Conservation (phyloP, 2,888 invertebrate species). For the Mesochorus sp. region DNA sequence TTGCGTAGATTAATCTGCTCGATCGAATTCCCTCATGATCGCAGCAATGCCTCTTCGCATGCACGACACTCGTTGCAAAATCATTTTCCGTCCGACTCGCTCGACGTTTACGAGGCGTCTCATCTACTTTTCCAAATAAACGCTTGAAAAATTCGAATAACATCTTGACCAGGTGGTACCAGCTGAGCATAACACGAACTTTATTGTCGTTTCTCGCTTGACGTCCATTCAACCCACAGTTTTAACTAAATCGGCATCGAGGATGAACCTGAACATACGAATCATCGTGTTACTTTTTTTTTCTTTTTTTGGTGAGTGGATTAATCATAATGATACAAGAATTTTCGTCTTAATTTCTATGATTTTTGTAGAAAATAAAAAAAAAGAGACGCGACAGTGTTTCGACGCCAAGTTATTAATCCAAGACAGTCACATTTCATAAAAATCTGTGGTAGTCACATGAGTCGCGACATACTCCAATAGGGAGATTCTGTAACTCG, state of each 20-base stretch:
- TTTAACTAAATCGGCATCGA: background rate
- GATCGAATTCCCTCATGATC: slow-evolving; percentile 20
- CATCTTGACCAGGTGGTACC: slow-evolving; percentile 57
- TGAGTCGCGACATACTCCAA: too few species aligned
- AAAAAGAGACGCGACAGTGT: too few species aligned
- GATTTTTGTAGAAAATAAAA: too few species aligned
- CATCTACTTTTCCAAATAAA: slow-evolving; percentile 72
- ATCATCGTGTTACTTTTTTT: too few species aligned
- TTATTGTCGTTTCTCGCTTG: background rate
- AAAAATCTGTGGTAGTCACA: too few species aligned
- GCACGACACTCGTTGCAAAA: slow-evolving; percentile 56
- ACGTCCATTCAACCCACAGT: slow-evolving; percentile 56
- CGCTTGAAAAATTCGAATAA: slow-evolving; percentile 73
- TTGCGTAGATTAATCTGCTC: slow-evolving; percentile 40
- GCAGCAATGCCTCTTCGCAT: slow-evolving; percentile 69
- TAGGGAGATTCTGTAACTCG: too few species aligned
- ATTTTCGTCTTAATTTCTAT: too few species aligned
- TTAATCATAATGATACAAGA: background rate
- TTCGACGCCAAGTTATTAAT: too few species aligned
- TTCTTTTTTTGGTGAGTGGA: background rate
- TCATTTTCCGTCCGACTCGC: slow-evolving; percentile 61
- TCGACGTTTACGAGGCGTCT: slow-evolving; percentile 71
- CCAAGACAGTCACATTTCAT: too few species aligned
- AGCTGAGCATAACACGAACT: slow-evolving; percentile 51
- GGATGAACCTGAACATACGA: background rate